Percentiles rank a stretch among this genome's conserved stretches.
Conservation (phyloP, 2,797 vertebrate genomes). For the Gymnothorax javanicus region DNA sequence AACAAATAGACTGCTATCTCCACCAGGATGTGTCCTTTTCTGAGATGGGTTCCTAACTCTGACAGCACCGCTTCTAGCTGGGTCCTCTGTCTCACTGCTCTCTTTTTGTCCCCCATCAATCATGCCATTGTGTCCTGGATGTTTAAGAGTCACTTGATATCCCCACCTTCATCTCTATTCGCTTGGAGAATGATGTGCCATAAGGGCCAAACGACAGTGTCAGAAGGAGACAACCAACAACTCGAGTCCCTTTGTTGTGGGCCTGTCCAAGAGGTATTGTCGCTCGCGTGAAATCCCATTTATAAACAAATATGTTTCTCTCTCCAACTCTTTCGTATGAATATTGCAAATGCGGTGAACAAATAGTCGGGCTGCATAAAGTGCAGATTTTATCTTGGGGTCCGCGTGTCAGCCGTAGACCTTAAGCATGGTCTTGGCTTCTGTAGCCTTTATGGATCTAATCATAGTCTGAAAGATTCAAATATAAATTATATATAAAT, state of each 20-base stretch:
- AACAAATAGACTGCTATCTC: slow-evolving; percentile 97
- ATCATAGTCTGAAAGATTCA: not conserved
- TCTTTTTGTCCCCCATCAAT: slow-evolving; percentile 99
- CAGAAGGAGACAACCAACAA: slow-evolving; percentile 71
- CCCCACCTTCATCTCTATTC: slow-evolving; percentile 97
- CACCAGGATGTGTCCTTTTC: slow-evolving; percentile 82
- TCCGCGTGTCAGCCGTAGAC: not conserved
- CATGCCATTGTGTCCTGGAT: slow-evolving; percentile 97
- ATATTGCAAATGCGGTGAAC: not conserved
- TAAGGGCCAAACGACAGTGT: slow-evolving; percentile 80
- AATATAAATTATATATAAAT: too few relatives aligned
- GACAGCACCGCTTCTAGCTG: slow-evolving; percentile 86
- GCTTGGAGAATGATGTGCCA: slow-evolving; percentile 89
- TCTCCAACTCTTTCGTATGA: not conserved
- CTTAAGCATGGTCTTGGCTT: not conserved
- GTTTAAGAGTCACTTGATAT: slow-evolving; percentile 99
- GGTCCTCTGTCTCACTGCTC: slow-evolving; percentile 93
- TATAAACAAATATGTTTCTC: slow-evolving; percentile 27
- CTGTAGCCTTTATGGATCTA: too few relatives aligned
- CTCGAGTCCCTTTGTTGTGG: slow-evolving; percentile 51
- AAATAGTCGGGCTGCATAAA: not conserved
- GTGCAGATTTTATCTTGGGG: not conserved
- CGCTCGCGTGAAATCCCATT: slow-evolving; percentile 43
- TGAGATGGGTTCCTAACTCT: slow-evolving; percentile 83
- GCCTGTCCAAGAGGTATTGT: slow-evolving; percentile 42